Percentiles rank a stretch among this genome's conserved stretches.
phyloP scores from a whole-genome alignment of 2,113 vertebrate genomes.

The Glaucidium brasilianum region DNA sequence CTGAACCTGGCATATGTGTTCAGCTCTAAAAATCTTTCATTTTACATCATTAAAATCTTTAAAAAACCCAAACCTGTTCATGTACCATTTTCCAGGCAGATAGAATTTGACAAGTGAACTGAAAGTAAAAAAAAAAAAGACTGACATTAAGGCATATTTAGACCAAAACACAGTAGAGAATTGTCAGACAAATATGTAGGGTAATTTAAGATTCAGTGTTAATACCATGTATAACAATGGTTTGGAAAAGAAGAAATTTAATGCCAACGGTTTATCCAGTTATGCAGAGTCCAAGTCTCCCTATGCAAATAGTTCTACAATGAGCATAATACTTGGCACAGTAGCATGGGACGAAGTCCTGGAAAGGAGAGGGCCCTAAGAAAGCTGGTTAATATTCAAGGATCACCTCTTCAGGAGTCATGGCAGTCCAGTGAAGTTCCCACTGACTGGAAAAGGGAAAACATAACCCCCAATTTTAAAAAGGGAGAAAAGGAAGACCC shows the following conservation, averaged over 20 bases:
- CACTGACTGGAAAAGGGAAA: no score
- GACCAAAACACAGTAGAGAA: neutral
- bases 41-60: neutral
- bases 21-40: neutral
- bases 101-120: conserved; percentile 1
- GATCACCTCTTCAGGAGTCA: no score
- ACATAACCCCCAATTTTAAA: no score
- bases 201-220: conserved; percentile 23
- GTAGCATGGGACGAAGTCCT: no score
- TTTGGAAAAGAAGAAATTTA: conserved; percentile 2
- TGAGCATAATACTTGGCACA: neutral
- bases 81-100: neutral
- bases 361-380: no score
- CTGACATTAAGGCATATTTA: neutral
- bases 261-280: conserved; percentile 25
- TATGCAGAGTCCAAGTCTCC: conserved; percentile 31
- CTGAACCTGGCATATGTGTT: neutral
- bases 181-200: neutral
- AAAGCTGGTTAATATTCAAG: no score
- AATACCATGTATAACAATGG: neutral
- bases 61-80: neutral
- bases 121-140: neutral
- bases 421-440: no score
- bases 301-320: conserved; percentile 26
- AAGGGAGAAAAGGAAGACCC: no score